Evolutionary conservation across 2,113 vertebrate species (phyloP).

Genomic region (Lichenostomus cassidix): DNA sequence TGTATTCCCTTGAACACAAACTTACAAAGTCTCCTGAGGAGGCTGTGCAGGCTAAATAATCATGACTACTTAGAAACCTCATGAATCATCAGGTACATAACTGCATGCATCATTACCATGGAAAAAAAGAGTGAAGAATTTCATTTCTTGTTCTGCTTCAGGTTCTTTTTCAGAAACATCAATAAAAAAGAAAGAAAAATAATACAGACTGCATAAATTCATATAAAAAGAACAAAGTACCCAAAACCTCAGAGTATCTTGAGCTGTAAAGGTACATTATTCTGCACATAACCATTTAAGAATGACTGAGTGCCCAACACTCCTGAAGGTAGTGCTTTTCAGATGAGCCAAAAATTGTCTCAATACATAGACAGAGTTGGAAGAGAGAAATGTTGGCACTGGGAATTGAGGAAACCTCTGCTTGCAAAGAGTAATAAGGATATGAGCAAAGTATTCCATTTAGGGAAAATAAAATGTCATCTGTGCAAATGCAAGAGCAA

Average conservation of each 20-base stretch:
- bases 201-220: not conserved
- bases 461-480: not conserved
- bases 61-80: not conserved
- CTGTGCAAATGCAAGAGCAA: not conserved
- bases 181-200: not conserved
- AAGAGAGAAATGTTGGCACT: not conserved
- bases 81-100: not conserved
- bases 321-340: not conserved
- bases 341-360: not conserved
- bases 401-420: not conserved
- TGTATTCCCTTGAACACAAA: not conserved
- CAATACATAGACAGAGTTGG: not conserved
- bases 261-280: not conserved
- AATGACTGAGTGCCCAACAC: not conserved
- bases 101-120: not conserved
- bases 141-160: not conserved
- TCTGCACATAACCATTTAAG: not conserved
- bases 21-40: not conserved
- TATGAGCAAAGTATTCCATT: not conserved
- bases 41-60: not conserved
- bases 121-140: not conserved
- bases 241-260: not conserved
- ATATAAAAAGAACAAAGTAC: not conserved
- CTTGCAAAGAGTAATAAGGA: not conserved
- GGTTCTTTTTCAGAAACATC: not conserved